Evolutionary conservation across 1,140 invertebrate species (phyloP), one percentile per base, ranked within the genome.

Genomic region (Cephus cinctus): DNA sequence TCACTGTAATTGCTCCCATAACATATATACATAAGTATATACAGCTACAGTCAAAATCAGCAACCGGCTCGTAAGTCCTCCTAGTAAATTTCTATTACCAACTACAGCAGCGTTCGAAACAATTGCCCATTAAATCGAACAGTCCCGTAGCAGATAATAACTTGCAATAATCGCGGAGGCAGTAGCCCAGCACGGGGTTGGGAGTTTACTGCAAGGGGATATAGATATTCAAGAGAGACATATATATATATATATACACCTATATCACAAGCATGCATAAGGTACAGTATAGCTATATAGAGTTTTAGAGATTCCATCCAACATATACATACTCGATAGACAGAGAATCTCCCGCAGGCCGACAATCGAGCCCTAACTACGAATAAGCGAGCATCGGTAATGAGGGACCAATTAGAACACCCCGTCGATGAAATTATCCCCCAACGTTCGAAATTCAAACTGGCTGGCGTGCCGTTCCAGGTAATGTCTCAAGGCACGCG

Each of bases 381-480:
- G n/a, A 73, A 70, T 63, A 74, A 73, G 65, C 68, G 70, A 73
- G 69, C 71, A 74, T 74, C 71, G 71, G 65, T 74, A 76, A 76
- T 75, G 73, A 74, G 72, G 71, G 73, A 54, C 70, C 71, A 75
- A 75, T 76, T 75, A 75, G 68, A 73, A 71, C 67, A 68, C 66
- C 69, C 67, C 64, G 72, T 61, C 67, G 66, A 73, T 72, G 65
- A 57, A 73, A 73, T 74, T 75, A 73, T 67, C 65, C 67, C 58
- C 54, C 50, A 56, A 71, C 65, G 59, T 65, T 69, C 71, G 68
- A 75, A 75, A 73, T 73, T 74, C 69, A 64, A 76, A 68, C 71
- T 64, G 63, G 63, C 56, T 55, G 50, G 67, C 63, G 65, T 63
- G 65, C 57, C 59, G 61, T 51, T 61, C 46, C 56, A 57, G 50